Conservation (phyloP, 2,888 invertebrate species). For the Agriopis aurantiaria region DNA sequence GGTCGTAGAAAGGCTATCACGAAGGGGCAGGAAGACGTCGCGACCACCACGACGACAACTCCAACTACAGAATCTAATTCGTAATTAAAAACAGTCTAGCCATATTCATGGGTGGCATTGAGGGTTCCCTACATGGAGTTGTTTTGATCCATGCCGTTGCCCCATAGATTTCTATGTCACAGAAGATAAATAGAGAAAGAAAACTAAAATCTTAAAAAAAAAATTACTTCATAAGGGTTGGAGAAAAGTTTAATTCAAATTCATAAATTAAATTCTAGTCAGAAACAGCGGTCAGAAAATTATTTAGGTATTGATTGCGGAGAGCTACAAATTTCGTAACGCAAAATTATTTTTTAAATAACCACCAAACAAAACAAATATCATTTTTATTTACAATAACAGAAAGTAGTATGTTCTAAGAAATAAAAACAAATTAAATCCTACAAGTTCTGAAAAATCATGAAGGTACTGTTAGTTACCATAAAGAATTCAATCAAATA, state of each 20-base stretch:
- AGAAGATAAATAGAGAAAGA: slow-evolving; percentile 21
- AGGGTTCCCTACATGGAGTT: slow-evolving; percentile 66
- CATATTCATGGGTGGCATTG: slow-evolving; percentile 66
- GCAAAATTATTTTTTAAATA: too few species aligned
- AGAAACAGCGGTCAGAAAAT: too few species aligned
- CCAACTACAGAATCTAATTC: slow-evolving; percentile 49
- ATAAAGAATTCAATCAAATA: too few species aligned
- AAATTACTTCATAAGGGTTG: neutral
- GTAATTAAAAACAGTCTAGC: slow-evolving; percentile 63
- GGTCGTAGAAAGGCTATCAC: slow-evolving; percentile 27
- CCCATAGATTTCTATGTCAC: slow-evolving; percentile 51
- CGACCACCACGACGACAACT: slow-evolving; percentile 43
- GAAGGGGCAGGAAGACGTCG: slow-evolving; percentile 40
- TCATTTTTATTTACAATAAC: too few species aligned
- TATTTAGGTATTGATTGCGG: too few species aligned
- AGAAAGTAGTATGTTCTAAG: too few species aligned
- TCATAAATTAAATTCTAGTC: too few species aligned
- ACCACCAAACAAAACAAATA: too few species aligned
- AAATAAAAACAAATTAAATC: too few species aligned
- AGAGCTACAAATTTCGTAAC: too few species aligned
- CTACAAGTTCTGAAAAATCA: too few species aligned
- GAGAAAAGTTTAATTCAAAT: neutral
- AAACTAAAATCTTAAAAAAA: neutral
- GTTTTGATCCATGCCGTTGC: slow-evolving; percentile 74
- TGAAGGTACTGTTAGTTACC: too few species aligned